Conservation (phyloP, 1,140 invertebrate genomes). For the Zaprionus davidi region DNA sequence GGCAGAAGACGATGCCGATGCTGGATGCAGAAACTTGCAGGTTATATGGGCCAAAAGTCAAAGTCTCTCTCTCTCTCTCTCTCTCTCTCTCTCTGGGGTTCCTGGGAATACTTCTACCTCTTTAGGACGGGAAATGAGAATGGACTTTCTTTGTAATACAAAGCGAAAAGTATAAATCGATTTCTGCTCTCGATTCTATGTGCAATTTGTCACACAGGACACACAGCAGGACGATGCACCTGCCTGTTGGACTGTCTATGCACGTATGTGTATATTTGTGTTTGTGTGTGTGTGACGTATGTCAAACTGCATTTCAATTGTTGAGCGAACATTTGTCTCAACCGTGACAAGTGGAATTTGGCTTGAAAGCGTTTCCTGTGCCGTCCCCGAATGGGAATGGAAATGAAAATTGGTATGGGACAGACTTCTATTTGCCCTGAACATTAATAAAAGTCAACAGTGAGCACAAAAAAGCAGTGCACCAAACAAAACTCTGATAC, state of each 20-base stretch:
- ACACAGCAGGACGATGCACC: conserved; percentile 5
- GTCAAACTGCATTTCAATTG: conserved; percentile 45
- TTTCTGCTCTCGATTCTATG: conserved; percentile 1
- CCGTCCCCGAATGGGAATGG: background rate
- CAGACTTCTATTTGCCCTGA: conserved; percentile 1
- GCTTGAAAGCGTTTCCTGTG: conserved; percentile 73
- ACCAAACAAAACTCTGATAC: background rate
- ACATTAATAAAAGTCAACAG: conserved; percentile 45
- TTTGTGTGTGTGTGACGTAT: background rate
- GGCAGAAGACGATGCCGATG: background rate
- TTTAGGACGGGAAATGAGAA: background rate
- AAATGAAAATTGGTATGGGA: background rate
- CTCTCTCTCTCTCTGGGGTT: background rate
- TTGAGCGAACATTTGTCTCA: conserved; percentile 31
- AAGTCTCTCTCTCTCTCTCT: background rate
- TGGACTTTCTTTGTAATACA: background rate
- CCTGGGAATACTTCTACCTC: background rate
- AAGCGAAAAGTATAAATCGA: conserved; percentile 5
- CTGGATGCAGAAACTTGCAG: background rate
- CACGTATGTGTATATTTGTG: background rate
- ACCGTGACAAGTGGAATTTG: conserved; percentile 75
- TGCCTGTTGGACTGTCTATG: background rate
- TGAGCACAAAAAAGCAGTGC: background rate
- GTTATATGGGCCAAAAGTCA: background rate
- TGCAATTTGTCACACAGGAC: conserved; percentile 12